Evolutionary conservation across 2,797 vertebrate genomes (phyloP), one percentile per base, ranked within the genome.

Genomic region (Rhinogobio ventralis): DNA sequence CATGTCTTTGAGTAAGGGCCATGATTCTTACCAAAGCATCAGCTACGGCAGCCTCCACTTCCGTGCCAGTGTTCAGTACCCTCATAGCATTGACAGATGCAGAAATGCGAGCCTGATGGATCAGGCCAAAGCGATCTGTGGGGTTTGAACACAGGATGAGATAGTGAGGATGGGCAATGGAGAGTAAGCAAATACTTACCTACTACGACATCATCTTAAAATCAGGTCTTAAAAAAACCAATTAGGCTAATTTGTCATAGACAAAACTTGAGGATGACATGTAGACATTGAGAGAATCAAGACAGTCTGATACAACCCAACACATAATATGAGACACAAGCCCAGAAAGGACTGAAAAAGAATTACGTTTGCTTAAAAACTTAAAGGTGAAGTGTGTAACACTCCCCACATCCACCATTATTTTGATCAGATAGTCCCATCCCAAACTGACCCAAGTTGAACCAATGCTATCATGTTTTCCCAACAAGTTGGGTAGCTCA

Each of bases 11-110:
- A n/a, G 66, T 28, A 25, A 64, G 25, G 25, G 7, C 9, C 4
- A n/a, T 2, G 10, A 17, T 81, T 92, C 96, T 95, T 94, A 99
- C 98, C 97, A 99, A 93, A 91, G 98, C 98, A 84, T 99, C 98
- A 0, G 98, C 98, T 1, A 99, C 98, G 0, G 98, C 98, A 5
- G 98, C 98, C 91, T 99, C 98, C 87, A 99, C 96, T 88, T 99
- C 98, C 0, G 98, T 98, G 88, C 98, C 98, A 0, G 97, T 98
- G 93, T 98, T 99, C 20, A 99, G 93, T 57, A 98, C 97, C 88
- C 97, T 92, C 98, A 99, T 98, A 88, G 98, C 96, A 74, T 96
- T 99, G 87, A 98, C 95, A 1, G 98, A 98, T 4, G 97, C 96
- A 77, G 98, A 98, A 90, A 98, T 96, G 83, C 98, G 95, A 64